Conservation (phyloP, 2,113 vertebrate species). For the Naja naja region DNA sequence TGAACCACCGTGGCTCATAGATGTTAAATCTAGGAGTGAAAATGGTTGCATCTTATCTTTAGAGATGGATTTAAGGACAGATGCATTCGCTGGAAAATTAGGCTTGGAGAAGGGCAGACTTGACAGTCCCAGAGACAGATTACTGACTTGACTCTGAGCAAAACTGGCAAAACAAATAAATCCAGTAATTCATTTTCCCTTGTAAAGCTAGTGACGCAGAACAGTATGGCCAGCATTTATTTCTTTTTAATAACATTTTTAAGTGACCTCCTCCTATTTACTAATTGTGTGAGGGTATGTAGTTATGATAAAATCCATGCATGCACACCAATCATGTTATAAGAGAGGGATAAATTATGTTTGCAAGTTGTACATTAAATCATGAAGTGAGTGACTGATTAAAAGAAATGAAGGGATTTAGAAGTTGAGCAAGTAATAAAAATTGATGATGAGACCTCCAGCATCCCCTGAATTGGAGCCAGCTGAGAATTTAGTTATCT, state of each 20-base stretch:
- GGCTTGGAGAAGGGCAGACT: neutral
- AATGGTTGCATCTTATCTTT: neutral
- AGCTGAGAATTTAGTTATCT: neutral
- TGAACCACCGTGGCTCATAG: neutral
- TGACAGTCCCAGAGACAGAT: neutral
- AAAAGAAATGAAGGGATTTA: neutral
- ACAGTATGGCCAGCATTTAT: neutral
- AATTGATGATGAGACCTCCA: neutral
- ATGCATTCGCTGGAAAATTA: neutral
- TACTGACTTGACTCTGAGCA: neutral
- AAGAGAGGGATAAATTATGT: neutral
- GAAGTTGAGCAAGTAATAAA: neutral
- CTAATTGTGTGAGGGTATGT: neutral
- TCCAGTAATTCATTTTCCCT: neutral
- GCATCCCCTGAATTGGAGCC: neutral
- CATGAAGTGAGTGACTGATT: neutral
- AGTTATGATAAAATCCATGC: neutral
- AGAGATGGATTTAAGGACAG: neutral
- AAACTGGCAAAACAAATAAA: neutral
- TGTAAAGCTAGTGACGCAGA: neutral
- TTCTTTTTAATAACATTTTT: neutral
- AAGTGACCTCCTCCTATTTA: neutral
- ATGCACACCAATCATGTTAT: neutral
- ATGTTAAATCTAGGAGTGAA: neutral
- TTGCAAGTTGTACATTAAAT: neutral